A percentile compares a stretch with the other conserved stretches of the same genome.
phyloP scores from a whole-genome alignment of 2,797 vertebrate genomes.

The Crenuchus spilurus region DNA sequence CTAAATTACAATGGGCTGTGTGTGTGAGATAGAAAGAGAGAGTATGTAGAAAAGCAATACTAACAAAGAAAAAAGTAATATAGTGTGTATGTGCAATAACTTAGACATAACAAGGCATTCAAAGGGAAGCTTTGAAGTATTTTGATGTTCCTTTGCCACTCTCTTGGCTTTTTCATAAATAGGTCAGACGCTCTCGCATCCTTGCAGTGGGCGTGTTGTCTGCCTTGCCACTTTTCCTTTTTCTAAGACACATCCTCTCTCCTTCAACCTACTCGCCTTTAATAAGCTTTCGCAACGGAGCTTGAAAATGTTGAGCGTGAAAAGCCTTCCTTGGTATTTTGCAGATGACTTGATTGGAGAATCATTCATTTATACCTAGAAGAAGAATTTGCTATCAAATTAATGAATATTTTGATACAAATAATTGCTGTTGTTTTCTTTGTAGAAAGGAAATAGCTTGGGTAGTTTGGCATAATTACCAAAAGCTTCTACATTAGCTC shows the following conservation, averaged over 20 bases:
- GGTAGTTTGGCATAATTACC: slow-evolving; percentile 31
- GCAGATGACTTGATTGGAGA: slow-evolving; percentile 37
- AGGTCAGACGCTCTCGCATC: slow-evolving; percentile 77
- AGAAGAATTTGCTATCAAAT: slow-evolving; percentile 20
- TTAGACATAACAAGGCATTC: slow-evolving; percentile 76
- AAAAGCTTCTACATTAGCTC: slow-evolving; percentile 17
- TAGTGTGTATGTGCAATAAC: slow-evolving; percentile 58
- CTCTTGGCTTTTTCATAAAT: slow-evolving; percentile 83
- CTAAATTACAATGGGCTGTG: neutral
- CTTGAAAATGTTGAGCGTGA: slow-evolving; percentile 34
- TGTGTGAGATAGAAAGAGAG: too few relatives aligned
- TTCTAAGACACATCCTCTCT: slow-evolving; percentile 15
- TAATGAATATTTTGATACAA: slow-evolving; percentile 35
- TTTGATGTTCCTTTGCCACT: slow-evolving; percentile 80
- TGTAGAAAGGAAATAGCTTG: slow-evolving; percentile 7
- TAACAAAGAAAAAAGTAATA: too few relatives aligned
- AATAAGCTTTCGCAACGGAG: slow-evolving; percentile 26
- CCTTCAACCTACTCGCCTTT: slow-evolving; percentile 24
- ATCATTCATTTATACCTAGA: slow-evolving; percentile 40
- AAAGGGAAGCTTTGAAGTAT: slow-evolving; percentile 81
- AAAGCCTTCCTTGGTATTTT: slow-evolving; percentile 41
- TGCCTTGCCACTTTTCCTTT: slow-evolving; percentile 18
- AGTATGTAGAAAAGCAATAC: too few relatives aligned
- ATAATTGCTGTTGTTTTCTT: slow-evolving; percentile 42
- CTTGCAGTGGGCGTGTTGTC: slow-evolving; percentile 39